Percentiles rank a stretch among this genome's conserved stretches.
phyloP scores from a whole-genome alignment of 2,888 invertebrate genomes.

The Octonoba sinensis region DNA sequence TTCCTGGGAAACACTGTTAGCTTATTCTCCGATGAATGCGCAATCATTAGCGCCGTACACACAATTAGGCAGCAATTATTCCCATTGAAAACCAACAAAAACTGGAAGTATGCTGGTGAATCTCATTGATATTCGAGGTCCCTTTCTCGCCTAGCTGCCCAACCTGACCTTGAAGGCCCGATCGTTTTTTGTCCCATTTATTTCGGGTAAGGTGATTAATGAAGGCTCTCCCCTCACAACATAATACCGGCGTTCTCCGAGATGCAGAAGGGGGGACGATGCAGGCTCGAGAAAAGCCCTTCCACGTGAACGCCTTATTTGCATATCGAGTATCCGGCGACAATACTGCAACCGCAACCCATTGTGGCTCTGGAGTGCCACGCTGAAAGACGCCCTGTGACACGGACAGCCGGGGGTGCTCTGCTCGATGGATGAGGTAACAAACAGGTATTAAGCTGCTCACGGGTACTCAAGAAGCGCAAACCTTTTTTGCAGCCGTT shows the following conservation, averaged over 20 bases:
- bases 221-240: slow-evolving; percentile 18
- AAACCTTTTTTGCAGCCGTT: too few relatives aligned
- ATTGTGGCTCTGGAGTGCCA: slow-evolving; percentile 48
- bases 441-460: slow-evolving; percentile 13
- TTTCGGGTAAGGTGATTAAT: slow-evolving; percentile 41
- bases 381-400: slow-evolving; percentile 19
- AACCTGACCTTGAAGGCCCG: slow-evolving; percentile 15
- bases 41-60: too few relatives aligned
- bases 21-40: too few relatives aligned
- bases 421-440: slow-evolving; percentile 6
- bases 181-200: not conserved
- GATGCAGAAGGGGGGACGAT: not conserved
- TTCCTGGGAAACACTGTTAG: too few relatives aligned
- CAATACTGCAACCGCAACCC: slow-evolving; percentile 34
- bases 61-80: too few relatives aligned
- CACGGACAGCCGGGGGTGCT: slow-evolving; percentile 10
- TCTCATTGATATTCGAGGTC: too few relatives aligned
- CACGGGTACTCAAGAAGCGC: too few relatives aligned
- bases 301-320: slow-evolving; percentile 63
- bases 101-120: too few relatives aligned
- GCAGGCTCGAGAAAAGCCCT: slow-evolving; percentile 15
- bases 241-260: not conserved
- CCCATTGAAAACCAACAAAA: too few relatives aligned
- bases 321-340: slow-evolving; percentile 50
- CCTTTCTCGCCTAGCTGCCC: too few relatives aligned